Evolutionary conservation across 1,140 invertebrate genomes (phyloP), one percentile per base, ranked within the genome.

Genomic region (Drosophila watanabei): DNA sequence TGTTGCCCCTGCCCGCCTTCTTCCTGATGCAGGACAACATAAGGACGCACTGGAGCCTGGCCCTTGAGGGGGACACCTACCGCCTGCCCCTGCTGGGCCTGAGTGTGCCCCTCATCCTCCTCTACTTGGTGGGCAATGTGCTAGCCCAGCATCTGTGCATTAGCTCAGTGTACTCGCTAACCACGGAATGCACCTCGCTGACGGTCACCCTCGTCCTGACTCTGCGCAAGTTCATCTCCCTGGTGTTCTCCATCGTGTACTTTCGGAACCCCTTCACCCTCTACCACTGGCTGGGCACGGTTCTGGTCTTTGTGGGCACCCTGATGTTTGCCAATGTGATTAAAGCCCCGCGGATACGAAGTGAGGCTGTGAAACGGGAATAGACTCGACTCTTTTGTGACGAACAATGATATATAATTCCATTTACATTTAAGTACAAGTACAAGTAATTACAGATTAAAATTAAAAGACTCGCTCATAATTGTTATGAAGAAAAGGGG

Each of bases 171-270:
- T 99, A 99, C 92, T 95, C 96, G n/a, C 94, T 99, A 84, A 99
- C 98, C 1, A 97, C 98, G 0, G 98, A 99, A 93, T 99, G 98
- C 93, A 95, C 97, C 7, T 99, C 98, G 0, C 93, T 99, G 20
- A 98, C 98, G 0, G 98, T 99, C 0, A 99, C 98, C 1, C 94
- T 99, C 54, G 98, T 99, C 4, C 96, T 99, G 20, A 99, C 99
- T 1, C 93, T 99, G 43, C 94, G 99, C 20, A 99, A 99, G 93
- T 99, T 99, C 92, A 94, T 98, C 2, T 99, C 98, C 7, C 93
- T 99, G 46, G 93, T 99, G 18, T 97, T 99, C 89, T 99, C 99
- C 1, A 99, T 99, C 79, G 80, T 98, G 33, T 99, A 99, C 93
- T 99, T 99, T 91, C 94, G 96, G 71, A 99, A 99, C 94, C 96